Evolutionary conservation across 2,888 invertebrate genomes (phyloP).

Genomic region (Drosophila gaucha): DNA sequence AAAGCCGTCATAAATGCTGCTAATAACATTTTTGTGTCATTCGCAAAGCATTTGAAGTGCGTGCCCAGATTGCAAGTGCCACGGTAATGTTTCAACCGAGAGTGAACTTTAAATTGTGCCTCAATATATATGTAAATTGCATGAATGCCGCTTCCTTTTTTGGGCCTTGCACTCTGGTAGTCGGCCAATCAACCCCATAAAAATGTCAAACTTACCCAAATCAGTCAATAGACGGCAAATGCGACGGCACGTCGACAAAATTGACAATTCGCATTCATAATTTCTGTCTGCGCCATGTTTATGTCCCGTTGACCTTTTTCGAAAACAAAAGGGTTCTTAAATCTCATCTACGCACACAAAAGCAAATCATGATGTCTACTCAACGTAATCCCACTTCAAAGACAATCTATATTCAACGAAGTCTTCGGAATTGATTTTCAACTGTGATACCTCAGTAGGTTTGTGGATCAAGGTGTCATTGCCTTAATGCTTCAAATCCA

Average conservation of each 20-base stretch:
- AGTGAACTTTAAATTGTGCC: constrained; percentile 10
- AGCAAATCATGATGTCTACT: constrained; percentile 22
- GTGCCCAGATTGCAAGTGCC: constrained; percentile 51
- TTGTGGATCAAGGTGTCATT: constrained; percentile 27
- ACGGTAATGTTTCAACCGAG: constrained; percentile 4
- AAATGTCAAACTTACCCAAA: constrained; percentile 43
- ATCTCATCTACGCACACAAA: background rate
- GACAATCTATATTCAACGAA: constrained; percentile 1
- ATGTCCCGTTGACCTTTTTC: constrained; percentile 49
- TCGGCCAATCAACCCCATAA: constrained; percentile 44
- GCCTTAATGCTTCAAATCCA: background rate
- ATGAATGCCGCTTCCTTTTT: constrained; percentile 13
- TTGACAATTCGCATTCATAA: constrained; percentile 66
- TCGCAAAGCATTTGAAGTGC: constrained; percentile 25
- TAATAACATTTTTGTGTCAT: constrained; percentile 28
- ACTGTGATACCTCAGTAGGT: constrained; percentile 6
- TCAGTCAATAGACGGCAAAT: constrained; percentile 50
- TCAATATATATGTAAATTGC: constrained; percentile 4
- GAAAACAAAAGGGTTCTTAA: constrained; percentile 54
- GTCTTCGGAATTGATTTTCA: constrained; percentile 28
- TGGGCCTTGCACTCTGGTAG: constrained; percentile 2
- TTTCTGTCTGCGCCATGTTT: constrained; percentile 44
- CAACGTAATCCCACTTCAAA: background rate
- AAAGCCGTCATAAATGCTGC: constrained; percentile 56
- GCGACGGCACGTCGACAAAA: constrained; percentile 50